Percentiles rank a stretch among this genome's conserved stretches.
These are phyloP conservation scores for Pemphredon lugubris DNA, from an alignment of 2,888 invertebrate species.

Conservation along the genomic window DNA sequence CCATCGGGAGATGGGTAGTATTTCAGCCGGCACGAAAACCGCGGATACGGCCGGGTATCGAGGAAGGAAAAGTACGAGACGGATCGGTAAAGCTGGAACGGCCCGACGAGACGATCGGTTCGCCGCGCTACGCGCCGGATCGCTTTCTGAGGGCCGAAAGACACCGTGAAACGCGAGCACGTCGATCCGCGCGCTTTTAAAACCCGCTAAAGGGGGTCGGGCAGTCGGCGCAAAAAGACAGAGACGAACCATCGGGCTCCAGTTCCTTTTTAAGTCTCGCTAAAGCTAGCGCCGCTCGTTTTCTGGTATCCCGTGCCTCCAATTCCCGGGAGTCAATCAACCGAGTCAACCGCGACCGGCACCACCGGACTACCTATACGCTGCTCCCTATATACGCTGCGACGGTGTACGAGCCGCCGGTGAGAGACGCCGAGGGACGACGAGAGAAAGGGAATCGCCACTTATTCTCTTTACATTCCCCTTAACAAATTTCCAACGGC, in stretches of 20 bases:
- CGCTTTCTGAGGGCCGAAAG: constrained; percentile 54
- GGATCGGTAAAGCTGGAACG: too few species aligned
- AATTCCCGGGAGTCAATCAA: constrained; percentile 67
- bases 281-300: constrained; percentile 61
- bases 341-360: constrained; percentile 51
- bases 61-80: background rate
- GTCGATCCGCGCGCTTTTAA: constrained; percentile 52
- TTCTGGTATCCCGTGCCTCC: constrained; percentile 60
- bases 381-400: constrained; percentile 45
- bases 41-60: background rate
- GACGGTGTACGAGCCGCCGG: constrained; percentile 43
- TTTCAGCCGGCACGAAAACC: background rate
- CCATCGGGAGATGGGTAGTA: background rate
- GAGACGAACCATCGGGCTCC: constrained; percentile 41
- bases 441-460: constrained; percentile 52
- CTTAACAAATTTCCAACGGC: constrained; percentile 70
- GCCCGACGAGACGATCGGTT: background rate
- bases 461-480: constrained; percentile 68
- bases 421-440: constrained; percentile 44
- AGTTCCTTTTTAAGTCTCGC: constrained; percentile 60
- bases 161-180: constrained; percentile 58
- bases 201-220: constrained; percentile 52
- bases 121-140: constrained; percentile 28
- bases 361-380: too few species aligned
- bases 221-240: constrained; percentile 54